Evolutionary conservation across 2,888 invertebrate genomes (phyloP), one percentile per base, ranked within the genome.

Genomic region (Oscheius sp.): DNA sequence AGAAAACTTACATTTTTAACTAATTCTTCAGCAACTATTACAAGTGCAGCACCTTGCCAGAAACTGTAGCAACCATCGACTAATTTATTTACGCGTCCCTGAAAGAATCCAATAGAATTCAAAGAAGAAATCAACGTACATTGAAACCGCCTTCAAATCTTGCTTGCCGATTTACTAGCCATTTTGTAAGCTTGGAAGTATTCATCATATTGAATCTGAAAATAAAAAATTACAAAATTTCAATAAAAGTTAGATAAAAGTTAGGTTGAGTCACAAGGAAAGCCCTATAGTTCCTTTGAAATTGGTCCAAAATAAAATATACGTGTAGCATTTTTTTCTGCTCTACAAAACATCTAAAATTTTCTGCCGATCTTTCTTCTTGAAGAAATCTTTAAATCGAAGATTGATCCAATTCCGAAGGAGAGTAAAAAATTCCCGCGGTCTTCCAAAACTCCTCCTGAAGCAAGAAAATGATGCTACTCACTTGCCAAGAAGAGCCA

Each of bases 31-130:
- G 84, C 84, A 27, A 85, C 73, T 16, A 87, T 72, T 52, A 79
- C 94, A 89, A 97, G 94, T 56, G 93, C 92, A 64, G 94, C 96
- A 35, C 96, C 96, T 90, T 96, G 96, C 99, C 99, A 99, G 91
- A 97, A 99, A 0, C 96, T 96, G 89, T 99, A 99, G 89, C 99
- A 99, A 2, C 95, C 95, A 91, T 99, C 99, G 0, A 99, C 98
- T 79, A 99, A 91, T 90, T 99, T 99, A 90, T 99, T 98, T 1
- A 98, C 96, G 86, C 98, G 92, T 0, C 98, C 98, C 91, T 95
- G 76, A 63, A 82, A 73, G 9, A 55, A 55, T 18, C 16, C 0
- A 55, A 21, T 16, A 21, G 3, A 27, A 27, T 18, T 7, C 29
- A 59, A 59, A 25, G 13, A 1, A 27, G 61, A 43, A 53, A 21